Conservation (phyloP, 1,140 invertebrate species). For the Cephus cinctus region DNA sequence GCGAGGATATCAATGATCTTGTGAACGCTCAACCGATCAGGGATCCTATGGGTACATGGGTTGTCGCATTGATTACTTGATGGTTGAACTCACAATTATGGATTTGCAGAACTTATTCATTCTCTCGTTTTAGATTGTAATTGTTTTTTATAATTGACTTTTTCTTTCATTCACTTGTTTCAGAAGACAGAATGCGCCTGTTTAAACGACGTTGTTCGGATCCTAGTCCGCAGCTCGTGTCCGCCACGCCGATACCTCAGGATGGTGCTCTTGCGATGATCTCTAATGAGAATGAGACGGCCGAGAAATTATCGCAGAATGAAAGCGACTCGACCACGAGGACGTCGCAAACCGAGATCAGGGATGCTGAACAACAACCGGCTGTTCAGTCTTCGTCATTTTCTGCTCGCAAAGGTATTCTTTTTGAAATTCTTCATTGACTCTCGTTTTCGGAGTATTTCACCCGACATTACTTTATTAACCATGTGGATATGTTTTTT, state of each 20-base stretch:
- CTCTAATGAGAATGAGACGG: conserved; percentile 8
- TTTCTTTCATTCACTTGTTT: conserved; percentile 18
- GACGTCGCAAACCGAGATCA: not conserved
- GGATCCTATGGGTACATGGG: too few species aligned
- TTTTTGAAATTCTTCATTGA: not conserved
- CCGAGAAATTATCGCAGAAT: conserved; percentile 1
- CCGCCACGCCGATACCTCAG: conserved; percentile 52
- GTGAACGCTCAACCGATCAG: not conserved
- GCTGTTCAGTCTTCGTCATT: conserved; percentile 6
- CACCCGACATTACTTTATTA: not conserved
- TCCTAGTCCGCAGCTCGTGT: conserved; percentile 59
- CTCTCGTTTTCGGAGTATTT: not conserved
- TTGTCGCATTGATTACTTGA: too few species aligned
- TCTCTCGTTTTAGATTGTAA: not conserved
- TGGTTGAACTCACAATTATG: too few species aligned
- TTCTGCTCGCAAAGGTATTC: conserved; percentile 32
- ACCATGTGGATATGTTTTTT: not conserved
- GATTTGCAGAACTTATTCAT: not conserved
- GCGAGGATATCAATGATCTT: not conserved
- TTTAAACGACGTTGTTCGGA: conserved; percentile 56
- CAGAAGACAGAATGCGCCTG: conserved; percentile 52
- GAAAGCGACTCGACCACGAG: not conserved
- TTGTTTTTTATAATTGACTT: too few species aligned
- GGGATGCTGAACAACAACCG: conserved; percentile 5
- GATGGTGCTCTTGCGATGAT: conserved; percentile 32